Evolutionary conservation across 2,888 invertebrate genomes (phyloP).

Genomic region (Choristoneura rosaceana): DNA sequence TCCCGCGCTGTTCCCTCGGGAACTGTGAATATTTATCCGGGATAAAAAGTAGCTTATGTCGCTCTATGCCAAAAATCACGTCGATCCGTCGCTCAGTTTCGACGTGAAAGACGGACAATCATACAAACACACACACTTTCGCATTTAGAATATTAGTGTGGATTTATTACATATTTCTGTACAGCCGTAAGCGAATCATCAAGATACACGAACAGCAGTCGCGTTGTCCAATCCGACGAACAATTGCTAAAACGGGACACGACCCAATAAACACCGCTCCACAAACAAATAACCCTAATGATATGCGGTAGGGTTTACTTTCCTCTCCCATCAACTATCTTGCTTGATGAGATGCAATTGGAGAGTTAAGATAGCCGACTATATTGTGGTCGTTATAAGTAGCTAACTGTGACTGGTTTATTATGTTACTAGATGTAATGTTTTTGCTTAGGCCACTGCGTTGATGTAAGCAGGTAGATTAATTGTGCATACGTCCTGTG

Average conservation of each 20-base stretch:
- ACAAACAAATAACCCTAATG: neutral
- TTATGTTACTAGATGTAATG: neutral
- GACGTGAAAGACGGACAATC: too few relatives aligned
- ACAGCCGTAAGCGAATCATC: neutral
- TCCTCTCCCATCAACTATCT: constrained; percentile 8
- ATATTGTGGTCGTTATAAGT: constrained; percentile 40
- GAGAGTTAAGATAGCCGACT: constrained; percentile 46
- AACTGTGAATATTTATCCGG: too few relatives aligned
- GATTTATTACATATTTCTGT: neutral
- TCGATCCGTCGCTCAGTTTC: too few relatives aligned
- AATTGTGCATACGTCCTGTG: too few relatives aligned
- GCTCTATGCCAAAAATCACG: too few relatives aligned
- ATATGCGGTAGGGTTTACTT: neutral
- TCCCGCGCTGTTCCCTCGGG: too few relatives aligned
- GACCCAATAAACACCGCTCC: constrained; percentile 22
- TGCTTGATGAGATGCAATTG: constrained; percentile 61
- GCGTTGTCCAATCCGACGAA: neutral
- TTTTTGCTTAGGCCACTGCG: too few relatives aligned
- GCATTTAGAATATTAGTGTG: too few relatives aligned
- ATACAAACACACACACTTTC: too few relatives aligned
- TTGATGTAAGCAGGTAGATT: too few relatives aligned
- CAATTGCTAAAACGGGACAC: constrained; percentile 28
- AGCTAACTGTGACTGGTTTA: constrained; percentile 24
- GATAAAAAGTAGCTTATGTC: too few relatives aligned
- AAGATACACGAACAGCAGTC: neutral